Evolutionary conservation across 2,797 vertebrate species (phyloP), one percentile per base, ranked within the genome.

Genomic region (Hafferia zeledoni): DNA sequence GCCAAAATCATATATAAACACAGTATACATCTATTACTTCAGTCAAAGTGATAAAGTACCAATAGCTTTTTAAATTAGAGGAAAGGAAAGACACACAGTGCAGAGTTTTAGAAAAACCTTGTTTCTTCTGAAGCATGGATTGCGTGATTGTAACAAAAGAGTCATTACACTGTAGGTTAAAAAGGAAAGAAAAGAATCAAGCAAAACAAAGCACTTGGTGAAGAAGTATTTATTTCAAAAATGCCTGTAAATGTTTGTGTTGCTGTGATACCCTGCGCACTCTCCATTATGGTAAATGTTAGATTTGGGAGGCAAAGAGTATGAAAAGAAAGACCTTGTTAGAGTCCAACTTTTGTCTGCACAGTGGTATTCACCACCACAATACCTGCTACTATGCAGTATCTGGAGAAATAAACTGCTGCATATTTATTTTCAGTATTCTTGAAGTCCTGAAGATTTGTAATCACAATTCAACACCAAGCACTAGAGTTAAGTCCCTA

Each of bases 371-470:
- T 76, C 6, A 35, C 20, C 41, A 79, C 13, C 18, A 41, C 14
- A 19, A 6, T 8, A 89, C 20, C 19, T 76, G 35, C 1, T 0
- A 60, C 16, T 61, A 30, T 22, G 44, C 13, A 5, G 1, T 18
- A 43, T 23, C n/a, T 52, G 39, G 8, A 6, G 27, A 79, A 83
- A 56, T 65, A 83, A 70, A 85, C 15, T 71, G 14, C 13, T 28
- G 4, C 43, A 7, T 28, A 43, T 61, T 84, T 89, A 64, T 53
- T 75, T 60, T 46, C n/a, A 39, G 19, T 59, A 52, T 52, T 77
- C 49, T 52, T 88, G 18, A 90, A 46, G 23, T 61, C 35, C 35
- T 83, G n/a, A 52, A 35, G 22, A 67, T 64, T 82, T 44, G 11
- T 44, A 81, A 87, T 3, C 4, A 55, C 37, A 71, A 47, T 77